Percentiles rank a stretch among this genome's conserved stretches.
Evolutionary conservation across 2,113 vertebrate genomes (phyloP).

Genomic region (Serinus canaria): DNA sequence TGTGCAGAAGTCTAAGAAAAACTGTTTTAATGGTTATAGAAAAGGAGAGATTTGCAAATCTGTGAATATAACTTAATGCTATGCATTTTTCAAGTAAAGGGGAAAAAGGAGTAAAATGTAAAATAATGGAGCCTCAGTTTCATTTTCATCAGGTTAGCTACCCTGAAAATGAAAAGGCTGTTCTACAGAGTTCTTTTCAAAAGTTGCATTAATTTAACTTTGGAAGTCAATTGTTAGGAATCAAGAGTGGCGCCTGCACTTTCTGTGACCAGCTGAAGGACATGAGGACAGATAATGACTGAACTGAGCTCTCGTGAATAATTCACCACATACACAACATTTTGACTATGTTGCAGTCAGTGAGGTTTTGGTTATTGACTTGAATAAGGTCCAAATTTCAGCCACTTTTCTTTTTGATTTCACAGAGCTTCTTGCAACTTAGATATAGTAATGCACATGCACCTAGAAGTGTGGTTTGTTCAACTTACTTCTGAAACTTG

Average conservation of each 20-base stretch:
- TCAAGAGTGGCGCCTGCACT: background rate
- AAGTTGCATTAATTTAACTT: background rate
- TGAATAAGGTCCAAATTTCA: background rate
- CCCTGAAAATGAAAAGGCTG: background rate
- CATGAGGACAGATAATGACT: background rate
- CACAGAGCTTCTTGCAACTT: background rate
- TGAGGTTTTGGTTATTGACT: background rate
- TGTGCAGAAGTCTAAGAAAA: conserved; percentile 57
- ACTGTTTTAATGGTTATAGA: conserved; percentile 46
- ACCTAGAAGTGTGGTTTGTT: background rate
- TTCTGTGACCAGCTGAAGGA: background rate
- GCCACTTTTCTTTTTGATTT: background rate
- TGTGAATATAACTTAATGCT: conserved; percentile 7
- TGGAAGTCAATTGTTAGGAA: background rate
- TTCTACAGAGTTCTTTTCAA: background rate
- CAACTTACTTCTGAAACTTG: background rate
- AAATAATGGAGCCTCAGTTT: background rate
- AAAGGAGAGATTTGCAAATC: conserved; percentile 60
- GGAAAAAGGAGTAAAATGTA: background rate
- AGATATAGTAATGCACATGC: accelerated
- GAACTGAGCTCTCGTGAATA: background rate
- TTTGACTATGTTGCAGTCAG: background rate
- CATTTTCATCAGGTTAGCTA: background rate
- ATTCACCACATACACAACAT: background rate
- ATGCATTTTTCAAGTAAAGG: background rate